Base-by-base conservation (phyloP, 2,113 vertebrate genomes). In the Procapra przewalskii region DNA sequence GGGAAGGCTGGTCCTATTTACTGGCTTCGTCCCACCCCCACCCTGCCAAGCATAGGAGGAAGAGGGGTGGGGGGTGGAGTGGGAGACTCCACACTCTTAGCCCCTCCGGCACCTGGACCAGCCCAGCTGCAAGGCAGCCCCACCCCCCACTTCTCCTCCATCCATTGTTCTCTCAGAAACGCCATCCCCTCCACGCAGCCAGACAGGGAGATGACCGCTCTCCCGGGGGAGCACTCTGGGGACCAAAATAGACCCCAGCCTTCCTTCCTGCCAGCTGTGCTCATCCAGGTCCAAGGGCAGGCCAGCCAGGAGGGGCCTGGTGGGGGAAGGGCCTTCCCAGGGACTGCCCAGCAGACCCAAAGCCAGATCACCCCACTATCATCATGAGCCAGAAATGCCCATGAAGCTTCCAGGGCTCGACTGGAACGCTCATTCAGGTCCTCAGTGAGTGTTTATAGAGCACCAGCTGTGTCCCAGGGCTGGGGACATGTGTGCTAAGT, bases 141-240 rank as follows among this genome's bases (percentile, higher is more conserved):
- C 1, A 23, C 23, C 62, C 31, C 67, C 17, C 5, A 6, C 7
- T 33, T 48, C 48, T 33, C 80, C 80, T 33, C 17, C 2, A 33
- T 16, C 45, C 97, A 98, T 98, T 98, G 98, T 98, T 97, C 96
- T 60, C 16, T 71, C 64, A 89, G 94, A 86, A 89, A 57, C 45
- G 1, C 54, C 40, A n/a, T 21, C 67, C 62, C 36, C 9, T 36
- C 48, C 25, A 43, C 29, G 75, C 57, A 43, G 80, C 85, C 54
- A 36, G 67, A 7, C 62, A 12, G 59, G 52, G 75, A 64, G 62
- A 48, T 75, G 91, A 59, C 94, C 3, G 11, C 54, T 4, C 0
- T 77, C 93, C 79, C 90, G 0, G 55, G 82, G 93, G 89, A 85
- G 50, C 62, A 21, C 71, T 62, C 64, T n/a, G 3, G 0, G 6